Percentiles rank a stretch among this genome's conserved stretches.
These are phyloP conservation scores for Heliocidaris erythrogramma DNA, from an alignment of 35 echinoderm and acorn worm species.

Conservation along the genomic window DNA sequence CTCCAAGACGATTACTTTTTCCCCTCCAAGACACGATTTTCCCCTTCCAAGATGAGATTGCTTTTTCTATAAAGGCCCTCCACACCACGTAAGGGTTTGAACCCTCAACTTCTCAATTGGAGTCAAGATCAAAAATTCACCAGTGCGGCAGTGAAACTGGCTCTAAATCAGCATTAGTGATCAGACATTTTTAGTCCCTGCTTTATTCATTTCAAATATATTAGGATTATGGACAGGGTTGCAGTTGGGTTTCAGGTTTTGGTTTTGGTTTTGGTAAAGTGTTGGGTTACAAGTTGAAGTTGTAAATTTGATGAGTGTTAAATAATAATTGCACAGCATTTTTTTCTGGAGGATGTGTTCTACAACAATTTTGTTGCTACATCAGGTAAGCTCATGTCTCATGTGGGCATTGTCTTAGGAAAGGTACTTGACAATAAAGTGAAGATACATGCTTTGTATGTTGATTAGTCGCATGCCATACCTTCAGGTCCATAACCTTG, in stretches of 20 bases:
- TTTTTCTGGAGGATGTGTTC: neutral
- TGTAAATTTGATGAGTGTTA: neutral
- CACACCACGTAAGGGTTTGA: too few species aligned
- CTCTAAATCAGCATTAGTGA: neutral
- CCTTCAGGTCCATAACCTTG: neutral
- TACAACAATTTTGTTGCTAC: neutral
- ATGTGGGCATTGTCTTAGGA: neutral
- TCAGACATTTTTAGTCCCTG: neutral
- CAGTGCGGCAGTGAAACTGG: neutral
- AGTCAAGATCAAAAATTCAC: neutral
- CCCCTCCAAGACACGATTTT: neutral
- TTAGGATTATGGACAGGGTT: neutral
- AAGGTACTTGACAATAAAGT: neutral
- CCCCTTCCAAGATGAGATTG: neutral
- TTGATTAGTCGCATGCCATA: neutral
- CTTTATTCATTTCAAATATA: neutral
- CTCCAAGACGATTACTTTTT: neutral
- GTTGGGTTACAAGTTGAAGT: neutral
- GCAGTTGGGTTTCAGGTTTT: neutral
- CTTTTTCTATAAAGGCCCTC: too few species aligned
- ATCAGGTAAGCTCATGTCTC: neutral
- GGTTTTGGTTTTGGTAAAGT: neutral
- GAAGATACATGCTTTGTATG: neutral
- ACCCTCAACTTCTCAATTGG: too few species aligned
- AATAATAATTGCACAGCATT: neutral